Percentiles rank a stretch among this genome's conserved stretches.
Conservation (phyloP, 2,797 vertebrate species). For the Eulemur rubriventer region DNA sequence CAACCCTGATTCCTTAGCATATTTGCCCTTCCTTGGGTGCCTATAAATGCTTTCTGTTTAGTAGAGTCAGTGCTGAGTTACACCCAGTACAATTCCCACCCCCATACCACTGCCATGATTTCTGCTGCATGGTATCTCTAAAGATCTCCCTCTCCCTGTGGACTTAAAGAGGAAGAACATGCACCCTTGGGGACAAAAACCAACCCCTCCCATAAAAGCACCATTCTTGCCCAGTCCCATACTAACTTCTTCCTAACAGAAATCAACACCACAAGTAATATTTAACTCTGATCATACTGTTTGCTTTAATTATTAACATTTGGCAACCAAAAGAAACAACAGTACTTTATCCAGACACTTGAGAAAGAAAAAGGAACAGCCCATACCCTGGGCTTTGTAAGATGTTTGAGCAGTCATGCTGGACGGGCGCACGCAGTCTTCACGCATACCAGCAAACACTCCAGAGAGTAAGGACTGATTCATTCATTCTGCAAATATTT, state of each 20-base stretch:
- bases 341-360: neutral
- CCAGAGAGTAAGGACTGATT: neutral
- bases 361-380: slow-evolving; percentile 25
- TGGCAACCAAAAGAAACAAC: slow-evolving; percentile 16
- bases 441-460: neutral
- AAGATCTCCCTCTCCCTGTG: neutral
- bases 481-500: slow-evolving; percentile 39
- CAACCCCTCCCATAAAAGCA: neutral
- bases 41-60: neutral
- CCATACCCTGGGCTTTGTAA: neutral
- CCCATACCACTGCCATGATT: neutral
- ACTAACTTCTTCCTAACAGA: neutral
- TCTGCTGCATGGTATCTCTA: neutral
- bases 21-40: neutral
- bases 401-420: neutral
- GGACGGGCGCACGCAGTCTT: neutral
- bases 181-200: neutral
- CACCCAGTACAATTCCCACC: neutral
- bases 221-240: neutral
- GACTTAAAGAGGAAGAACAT: neutral
- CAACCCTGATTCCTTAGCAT: neutral
- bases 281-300: slow-evolving; percentile 47
- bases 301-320: slow-evolving; percentile 68
- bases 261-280: slow-evolving; percentile 19
- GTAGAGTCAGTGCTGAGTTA: neutral